Evolutionary conservation across 2,113 vertebrate species (phyloP), one percentile per base, ranked within the genome.

Genomic region (Dicentrarchus labrax): DNA sequence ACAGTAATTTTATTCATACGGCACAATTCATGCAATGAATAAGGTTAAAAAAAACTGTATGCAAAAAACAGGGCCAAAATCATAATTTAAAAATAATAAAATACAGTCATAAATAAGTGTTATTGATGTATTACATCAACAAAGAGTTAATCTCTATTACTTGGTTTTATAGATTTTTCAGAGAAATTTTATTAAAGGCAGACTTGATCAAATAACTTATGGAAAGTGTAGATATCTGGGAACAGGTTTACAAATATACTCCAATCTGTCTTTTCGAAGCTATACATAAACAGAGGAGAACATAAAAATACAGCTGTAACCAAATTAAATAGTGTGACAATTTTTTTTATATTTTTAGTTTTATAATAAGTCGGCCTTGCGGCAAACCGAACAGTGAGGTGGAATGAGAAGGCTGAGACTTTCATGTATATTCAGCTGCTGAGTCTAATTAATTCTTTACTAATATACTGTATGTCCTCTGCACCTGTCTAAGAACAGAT

Each of bases 341-440:
- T 10, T 21, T 11, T 8, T 51, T 51, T 4, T 19, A 61, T 56
- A 30, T 39, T n/a, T 67, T 36, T 61, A 4, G 10, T 64, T 56
- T 50, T 22, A 15, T 8, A 9, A 41, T 19, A 15, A 0, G 7
- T 5, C 5, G 11, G 4, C 0, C 2, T 10, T 12, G 57, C 5
- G 0, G 13, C 4, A 41, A 48, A 65, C 6, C 24, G 36, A 59
- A 71, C 36, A 47, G 56, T 77, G 39, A 69, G 69, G 60, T 89
- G 83, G 80, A 80, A 56, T 22, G n/a, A 71, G 39, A 79, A 22
- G 57, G 67, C 66, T 66, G 30, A 74, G 8, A 45, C 48, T 64
- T 65, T 51, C 62, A 7, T 76, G 16, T 24, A 11, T 30, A 56
- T 73, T 83, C 12, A 61, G 24, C 54, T 54, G 53, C 65, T 78